Base-by-base conservation (phyloP, 2,888 invertebrate species). In the Drosophila ustulata region DNA sequence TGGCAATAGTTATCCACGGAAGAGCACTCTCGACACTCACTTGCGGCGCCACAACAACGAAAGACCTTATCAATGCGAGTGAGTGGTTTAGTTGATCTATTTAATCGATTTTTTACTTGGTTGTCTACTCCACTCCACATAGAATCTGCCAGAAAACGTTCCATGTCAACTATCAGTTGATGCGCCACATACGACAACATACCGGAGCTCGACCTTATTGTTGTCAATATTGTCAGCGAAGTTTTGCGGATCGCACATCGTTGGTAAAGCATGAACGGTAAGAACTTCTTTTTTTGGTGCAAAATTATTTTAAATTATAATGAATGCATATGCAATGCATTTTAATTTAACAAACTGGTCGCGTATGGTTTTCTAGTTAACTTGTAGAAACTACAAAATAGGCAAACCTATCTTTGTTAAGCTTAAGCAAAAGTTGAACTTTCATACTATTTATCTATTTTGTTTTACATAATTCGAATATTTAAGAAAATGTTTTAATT, bases 261-360 rank as follows among this genome's bases (percentile, higher is more conserved):
- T 84, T 91, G 45, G 90, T 91, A 0, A 93, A 93, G 66, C 92
- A 92, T 62, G 92, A 92, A 79, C 86, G 92, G 92, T 92, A 71
- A 13, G 58, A 53, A 8, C 13, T 0, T 8, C 13, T 0, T 18
- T 18, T 18, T 18, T 18, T 18, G 2, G 2, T 18, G 18, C 18
- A 18, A 18, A 18, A 18, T 18, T 18, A 18, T 18, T 18, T 18
- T 18, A 18, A 18, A 18, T 18, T 18, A 2, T 18, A 18, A 18
- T 18, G 18, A 18, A 18, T 18, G 18, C 18, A 18, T 18, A 18
- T 18, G 18, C 18, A 18, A 18, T 1, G 18, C 18, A 18, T 18
- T 18, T 18, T 18, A 18, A 18, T 18, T 1, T 18, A 1, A 18
- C 18, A 18, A 18, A 18, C 18, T 18, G 18, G 18, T 18, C 18